Base-by-base conservation (phyloP, 2,113 vertebrate species). In the Brachyhypopomus gauderio region DNA sequence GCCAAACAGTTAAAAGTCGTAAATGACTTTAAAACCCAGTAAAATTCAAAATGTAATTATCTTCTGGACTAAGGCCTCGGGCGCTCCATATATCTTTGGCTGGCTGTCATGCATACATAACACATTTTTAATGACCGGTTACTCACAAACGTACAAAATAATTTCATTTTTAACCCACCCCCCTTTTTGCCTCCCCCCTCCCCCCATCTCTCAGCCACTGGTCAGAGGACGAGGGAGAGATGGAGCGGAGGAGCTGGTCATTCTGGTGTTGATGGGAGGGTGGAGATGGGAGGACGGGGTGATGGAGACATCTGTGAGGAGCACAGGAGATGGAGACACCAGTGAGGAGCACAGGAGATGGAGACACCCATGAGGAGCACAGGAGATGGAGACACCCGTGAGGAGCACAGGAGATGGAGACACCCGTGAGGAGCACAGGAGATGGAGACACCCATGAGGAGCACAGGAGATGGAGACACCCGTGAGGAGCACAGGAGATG, bases 41-140 rank as follows among this genome's bases (percentile, higher is more conserved):
- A 96, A 97, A 97, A 97, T 96, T 97, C 95, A 94, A 97, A 98
- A 98, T 97, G 96, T 96, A 98, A 98, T 98, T 98, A 98, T 98
- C 97, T 97, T 95, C 95, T 95, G 94, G 95, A 95, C 94, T 96
- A 96, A 96, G 96, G 97, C 96, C 88, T 89, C 90, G 89, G 96
- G 95, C 94, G 92, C 94, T 95, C 94, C 95, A 97, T 97, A 97
- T 96, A 97, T 97, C 96, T 97, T 94, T 72, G 90, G 90, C 64
- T 88, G 92, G 95, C 95, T 93, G 95, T 92, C 96, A 96, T 95
- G 96, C 96, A 98, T 97, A 96, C 95, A 95, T 97, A 97, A 96
- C 93, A 98, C 95, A 93, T 94, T 96, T 96, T 93, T 94, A 91
- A 95, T 95, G 95, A 95, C 93, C 94, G 89, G 93, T 95, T 95